These are phyloP conservation scores for Platalea minor DNA, from an alignment of 2,797 vertebrate genomes.

Conservation along the genomic window DNA sequence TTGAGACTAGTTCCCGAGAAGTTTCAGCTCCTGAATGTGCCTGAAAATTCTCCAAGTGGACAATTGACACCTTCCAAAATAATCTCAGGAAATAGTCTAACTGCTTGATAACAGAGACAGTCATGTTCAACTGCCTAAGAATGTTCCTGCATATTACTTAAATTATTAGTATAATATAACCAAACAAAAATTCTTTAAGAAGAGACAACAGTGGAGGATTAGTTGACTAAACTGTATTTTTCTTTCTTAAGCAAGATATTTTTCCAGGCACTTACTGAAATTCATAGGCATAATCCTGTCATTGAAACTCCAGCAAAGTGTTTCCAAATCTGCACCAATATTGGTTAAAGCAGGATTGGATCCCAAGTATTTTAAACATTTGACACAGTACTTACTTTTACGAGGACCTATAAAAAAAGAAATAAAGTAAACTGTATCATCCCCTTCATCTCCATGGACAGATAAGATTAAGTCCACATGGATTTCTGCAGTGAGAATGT, in stretches of 20 bases:
- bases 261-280: constrained; percentile 13
- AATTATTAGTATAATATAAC: not conserved
- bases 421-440: constrained; percentile 17
- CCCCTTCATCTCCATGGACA: not conserved
- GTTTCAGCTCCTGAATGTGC: not conserved
- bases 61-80: not conserved
- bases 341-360: not conserved
- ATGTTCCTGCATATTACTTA: not conserved
- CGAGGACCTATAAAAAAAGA: constrained; percentile 3
- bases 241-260: not conserved
- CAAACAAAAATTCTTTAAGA: not conserved
- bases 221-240: not conserved
- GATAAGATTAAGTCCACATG: constrained; percentile 11
- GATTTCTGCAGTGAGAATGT: not conserved
- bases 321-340: not conserved
- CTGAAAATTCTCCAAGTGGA: not conserved
- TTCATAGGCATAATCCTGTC: constrained; percentile 15
- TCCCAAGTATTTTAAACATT: constrained; percentile 21
- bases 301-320: not conserved
- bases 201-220: not conserved
- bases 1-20: not conserved
- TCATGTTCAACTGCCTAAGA: not conserved
- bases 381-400: constrained; percentile 42
- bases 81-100: not conserved
- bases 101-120: not conserved